Percentiles rank a stretch among this genome's conserved stretches.
phyloP scores from a whole-genome alignment of 2,888 invertebrate species.

The Pterostichus madidus region DNA sequence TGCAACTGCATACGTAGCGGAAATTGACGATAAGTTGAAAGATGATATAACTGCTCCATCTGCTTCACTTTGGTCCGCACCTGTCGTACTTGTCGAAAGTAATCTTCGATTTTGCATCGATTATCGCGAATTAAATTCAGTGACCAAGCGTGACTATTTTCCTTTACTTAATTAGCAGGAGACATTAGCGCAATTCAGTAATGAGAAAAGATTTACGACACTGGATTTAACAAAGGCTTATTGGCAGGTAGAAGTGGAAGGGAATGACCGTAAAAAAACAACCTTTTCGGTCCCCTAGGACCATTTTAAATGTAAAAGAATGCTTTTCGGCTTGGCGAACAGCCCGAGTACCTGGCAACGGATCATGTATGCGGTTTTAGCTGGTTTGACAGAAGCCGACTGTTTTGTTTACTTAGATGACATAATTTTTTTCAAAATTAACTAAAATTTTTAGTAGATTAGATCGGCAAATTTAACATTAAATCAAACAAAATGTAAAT shows the following conservation, averaged over 20 bases:
- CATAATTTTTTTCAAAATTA: constrained; percentile 66
- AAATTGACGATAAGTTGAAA: not conserved
- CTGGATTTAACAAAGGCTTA: constrained; percentile 68
- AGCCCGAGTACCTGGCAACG: constrained; percentile 71
- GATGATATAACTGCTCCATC: constrained; percentile 2
- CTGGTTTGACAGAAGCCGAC: constrained; percentile 69
- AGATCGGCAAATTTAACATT: constrained; percentile 68
- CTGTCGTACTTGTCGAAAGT: constrained; percentile 61
- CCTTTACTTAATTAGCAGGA: constrained; percentile 68
- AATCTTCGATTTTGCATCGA: constrained; percentile 68
- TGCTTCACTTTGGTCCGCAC: constrained; percentile 15
- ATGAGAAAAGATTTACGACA: constrained; percentile 67
- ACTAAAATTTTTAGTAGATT: constrained; percentile 68
- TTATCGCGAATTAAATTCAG: constrained; percentile 65
- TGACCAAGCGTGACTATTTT: constrained; percentile 68
- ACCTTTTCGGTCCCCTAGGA: no score
- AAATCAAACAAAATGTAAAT: constrained; percentile 69
- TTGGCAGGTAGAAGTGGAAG: constrained; percentile 68
- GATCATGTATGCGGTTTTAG: constrained; percentile 70
- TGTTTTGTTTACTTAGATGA: constrained; percentile 70
- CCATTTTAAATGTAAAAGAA: constrained; percentile 70
- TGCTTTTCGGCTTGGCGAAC: constrained; percentile 72
- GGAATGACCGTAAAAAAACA: constrained; percentile 68
- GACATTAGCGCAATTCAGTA: constrained; percentile 66
- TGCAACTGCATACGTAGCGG: no score